A percentile compares a stretch with the other conserved stretches of the same genome.
phyloP scores from a whole-genome alignment of 2,888 invertebrate genomes.

The Pristionchus fissidentatus region DNA sequence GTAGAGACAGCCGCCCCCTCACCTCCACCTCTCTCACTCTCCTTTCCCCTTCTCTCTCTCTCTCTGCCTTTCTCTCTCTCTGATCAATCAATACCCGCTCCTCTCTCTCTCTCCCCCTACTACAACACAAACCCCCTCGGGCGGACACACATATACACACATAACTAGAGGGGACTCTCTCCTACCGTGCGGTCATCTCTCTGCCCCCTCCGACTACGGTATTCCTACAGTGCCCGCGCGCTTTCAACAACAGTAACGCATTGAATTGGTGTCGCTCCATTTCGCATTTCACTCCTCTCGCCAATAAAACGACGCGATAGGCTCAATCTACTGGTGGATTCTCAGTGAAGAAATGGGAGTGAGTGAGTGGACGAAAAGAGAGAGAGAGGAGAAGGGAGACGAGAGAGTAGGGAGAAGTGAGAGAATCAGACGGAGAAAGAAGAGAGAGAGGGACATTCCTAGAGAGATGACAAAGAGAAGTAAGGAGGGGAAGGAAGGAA shows the following conservation, averaged over 20 bases:
- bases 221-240: not conserved
- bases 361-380: not conserved
- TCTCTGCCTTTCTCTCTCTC: slow-evolving; percentile 22
- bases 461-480: slow-evolving; percentile 16
- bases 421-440: not conserved
- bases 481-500: slow-evolving; percentile 27
- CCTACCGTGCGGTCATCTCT: not conserved
- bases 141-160: not conserved
- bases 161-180: not conserved
- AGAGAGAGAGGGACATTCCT: slow-evolving; percentile 6
- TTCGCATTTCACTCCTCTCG: not conserved
- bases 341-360: slow-evolving; percentile 21
- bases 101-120: slow-evolving; percentile 3
- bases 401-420: slow-evolving; percentile 9
- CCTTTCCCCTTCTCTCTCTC: slow-evolving; percentile 2
- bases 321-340: not conserved
- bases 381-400: not conserved
- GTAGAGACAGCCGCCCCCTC: slow-evolving; percentile 41
- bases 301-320: not conserved
- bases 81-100: slow-evolving; percentile 38
- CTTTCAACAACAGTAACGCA: not conserved
- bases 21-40: not conserved
- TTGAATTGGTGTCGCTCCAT: not conserved
- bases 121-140: slow-evolving; percentile 39
- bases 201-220: not conserved